These are phyloP conservation scores for Pachypsylla venusta DNA, from an alignment of 1,140 invertebrate genomes.

Conservation along the genomic window DNA sequence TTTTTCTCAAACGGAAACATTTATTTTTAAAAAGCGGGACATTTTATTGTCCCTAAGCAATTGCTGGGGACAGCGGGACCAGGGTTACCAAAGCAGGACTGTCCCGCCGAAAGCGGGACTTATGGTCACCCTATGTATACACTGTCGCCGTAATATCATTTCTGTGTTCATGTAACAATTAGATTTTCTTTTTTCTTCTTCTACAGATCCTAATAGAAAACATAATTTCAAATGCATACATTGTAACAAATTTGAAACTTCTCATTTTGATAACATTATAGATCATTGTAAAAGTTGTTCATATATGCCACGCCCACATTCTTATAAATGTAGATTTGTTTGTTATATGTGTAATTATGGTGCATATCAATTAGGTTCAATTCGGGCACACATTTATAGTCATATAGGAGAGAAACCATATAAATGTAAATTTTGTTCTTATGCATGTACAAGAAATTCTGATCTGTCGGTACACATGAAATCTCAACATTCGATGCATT, in stretches of 20 bases:
- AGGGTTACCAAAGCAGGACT: no score
- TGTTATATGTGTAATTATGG: conserved; percentile 1
- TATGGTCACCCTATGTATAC: no score
- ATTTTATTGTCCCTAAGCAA: no score
- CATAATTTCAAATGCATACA: not conserved
- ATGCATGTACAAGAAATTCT: not conserved
- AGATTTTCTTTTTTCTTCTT: no score
- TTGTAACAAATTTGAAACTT: not conserved
- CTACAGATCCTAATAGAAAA: conserved; percentile 10
- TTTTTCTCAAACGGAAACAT: no score
- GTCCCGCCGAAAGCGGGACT: no score
- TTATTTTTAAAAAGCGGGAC: no score
- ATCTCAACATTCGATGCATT: not conserved
- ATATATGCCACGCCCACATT: not conserved
- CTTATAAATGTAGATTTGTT: not conserved
- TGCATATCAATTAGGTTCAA: not conserved
- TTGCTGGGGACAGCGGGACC: no score
- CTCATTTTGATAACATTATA: not conserved
- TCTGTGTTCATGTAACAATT: no score
- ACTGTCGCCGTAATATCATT: no score
- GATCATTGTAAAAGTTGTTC: not conserved
- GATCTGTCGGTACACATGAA: not conserved
- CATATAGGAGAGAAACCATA: not conserved
- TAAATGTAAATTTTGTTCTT: not conserved
- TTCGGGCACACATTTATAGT: not conserved